Base-by-base conservation (phyloP, 1,140 invertebrate species). In the Brachionus rotundiformis region DNA sequence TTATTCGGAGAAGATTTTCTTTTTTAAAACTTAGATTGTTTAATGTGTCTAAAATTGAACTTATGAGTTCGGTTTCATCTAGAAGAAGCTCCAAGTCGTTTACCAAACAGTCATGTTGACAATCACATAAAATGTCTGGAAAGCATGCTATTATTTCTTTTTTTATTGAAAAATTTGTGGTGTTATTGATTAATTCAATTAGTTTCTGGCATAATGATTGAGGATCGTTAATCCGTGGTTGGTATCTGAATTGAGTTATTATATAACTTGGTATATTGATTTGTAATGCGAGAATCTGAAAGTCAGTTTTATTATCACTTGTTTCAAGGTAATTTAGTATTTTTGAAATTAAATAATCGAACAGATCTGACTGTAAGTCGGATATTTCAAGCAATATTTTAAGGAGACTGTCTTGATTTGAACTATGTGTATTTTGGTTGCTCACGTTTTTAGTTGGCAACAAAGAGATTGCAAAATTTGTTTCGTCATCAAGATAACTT, bases 131-230 rank as follows among this genome's bases (percentile, higher is more conserved):
- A 23, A 79, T 79, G 29, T 79, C 76, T 19, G 76, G 76, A 54
- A 79, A 63, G 33, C 76, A 79, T 11, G 31, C 31, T 5, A 79
- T 63, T 16, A 79, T 79, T 39, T 79, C 76, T 59, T 79, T 79
- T 79, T 63, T 54, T 2, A 79, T 54, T 19, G 0, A 10, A 33
- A 61, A 39, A 59, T 33, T 39, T 33, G 29, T 27, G 3, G 36
- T 59, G 25, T 27, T 59, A n/a, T 54, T 59, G 1, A 79, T 63
- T 3, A 79, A 47, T n/a, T 79, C 44, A 13, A 79, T 39, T 23
- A 79, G 16, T 41, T 79, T 79, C 25, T 79, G 44, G 23, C 76
- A 79, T 23, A 79, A 27, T 23, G 7, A 19, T 41, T 79, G 31
- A n/a, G 76, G 76, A 3, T 79, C 3, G 23, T 59, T 54, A 31